Conservation (phyloP, 2,797 vertebrate genomes). For the Carduelis carduelis region DNA sequence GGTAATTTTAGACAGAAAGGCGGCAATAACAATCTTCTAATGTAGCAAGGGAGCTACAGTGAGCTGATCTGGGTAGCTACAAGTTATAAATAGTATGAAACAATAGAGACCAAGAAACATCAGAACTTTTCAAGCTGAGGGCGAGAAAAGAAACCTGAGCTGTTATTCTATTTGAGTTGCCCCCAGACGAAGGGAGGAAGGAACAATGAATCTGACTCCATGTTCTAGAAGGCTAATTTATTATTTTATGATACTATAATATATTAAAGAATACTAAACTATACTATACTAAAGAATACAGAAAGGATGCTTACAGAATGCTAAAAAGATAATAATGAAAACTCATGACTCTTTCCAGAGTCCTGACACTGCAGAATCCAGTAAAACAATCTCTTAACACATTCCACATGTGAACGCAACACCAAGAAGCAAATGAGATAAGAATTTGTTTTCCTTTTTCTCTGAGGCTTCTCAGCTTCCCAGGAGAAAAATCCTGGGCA, state of each 20-base stretch:
- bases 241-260: not conserved
- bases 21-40: conserved; percentile 1
- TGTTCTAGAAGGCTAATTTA: not conserved
- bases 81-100: conserved; percentile 31
- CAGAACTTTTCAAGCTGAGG: not conserved
- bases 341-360: not conserved
- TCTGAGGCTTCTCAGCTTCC: not conserved
- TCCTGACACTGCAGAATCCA: not conserved
- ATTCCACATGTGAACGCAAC: not conserved
- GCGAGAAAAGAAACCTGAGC: not conserved
- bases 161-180: not conserved
- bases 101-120: not conserved
- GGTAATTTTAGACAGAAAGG: conserved; percentile 29
- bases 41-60: not conserved
- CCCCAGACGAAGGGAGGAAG: not conserved
- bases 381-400: not conserved
- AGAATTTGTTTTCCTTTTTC: not conserved
- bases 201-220: not conserved
- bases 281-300: not conserved
- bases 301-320: not conserved
- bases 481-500: not conserved
- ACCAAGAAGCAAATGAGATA: not conserved
- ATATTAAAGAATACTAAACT: not conserved
- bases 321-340: not conserved
- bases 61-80: not conserved